Percentiles rank a stretch among this genome's conserved stretches.
Conservation (phyloP, 2,888 invertebrate genomes). For the Phlogophora meticulosa region DNA sequence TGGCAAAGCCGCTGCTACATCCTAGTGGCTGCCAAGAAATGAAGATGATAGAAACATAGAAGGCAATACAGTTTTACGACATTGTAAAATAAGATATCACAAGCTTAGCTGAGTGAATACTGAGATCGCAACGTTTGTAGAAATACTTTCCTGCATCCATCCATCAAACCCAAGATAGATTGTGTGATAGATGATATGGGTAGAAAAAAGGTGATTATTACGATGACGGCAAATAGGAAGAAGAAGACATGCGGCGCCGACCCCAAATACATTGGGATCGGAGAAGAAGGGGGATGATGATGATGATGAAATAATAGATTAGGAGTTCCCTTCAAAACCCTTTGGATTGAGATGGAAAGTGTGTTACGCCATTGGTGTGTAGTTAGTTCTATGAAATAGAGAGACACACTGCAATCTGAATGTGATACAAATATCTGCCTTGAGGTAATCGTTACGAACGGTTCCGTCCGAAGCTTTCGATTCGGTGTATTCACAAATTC, state of each 20-base stretch:
- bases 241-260: too few species aligned
- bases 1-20: conserved; percentile 42
- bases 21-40: conserved; percentile 52
- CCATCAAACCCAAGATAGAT: too few species aligned
- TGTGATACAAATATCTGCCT: background rate
- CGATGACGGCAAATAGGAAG: too few species aligned
- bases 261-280: too few species aligned
- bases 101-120: background rate
- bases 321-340: too few species aligned
- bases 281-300: too few species aligned
- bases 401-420: background rate
- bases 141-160: too few species aligned
- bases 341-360: too few species aligned
- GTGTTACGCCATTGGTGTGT: too few species aligned
- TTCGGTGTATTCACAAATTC: conserved; percentile 14
- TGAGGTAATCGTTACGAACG: background rate
- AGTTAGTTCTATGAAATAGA: background rate
- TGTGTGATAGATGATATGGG: too few species aligned
- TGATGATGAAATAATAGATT: too few species aligned
- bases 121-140: background rate
- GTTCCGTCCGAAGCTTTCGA: background rate
- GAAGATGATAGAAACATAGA: conserved; percentile 51
- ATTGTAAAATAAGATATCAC: conserved; percentile 7
- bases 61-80: conserved; percentile 13
- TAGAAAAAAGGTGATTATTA: too few species aligned